Percentiles rank a stretch among this genome's conserved stretches.
Conservation (phyloP, 2,888 invertebrate species). For the Meliscaeva auricollis region DNA sequence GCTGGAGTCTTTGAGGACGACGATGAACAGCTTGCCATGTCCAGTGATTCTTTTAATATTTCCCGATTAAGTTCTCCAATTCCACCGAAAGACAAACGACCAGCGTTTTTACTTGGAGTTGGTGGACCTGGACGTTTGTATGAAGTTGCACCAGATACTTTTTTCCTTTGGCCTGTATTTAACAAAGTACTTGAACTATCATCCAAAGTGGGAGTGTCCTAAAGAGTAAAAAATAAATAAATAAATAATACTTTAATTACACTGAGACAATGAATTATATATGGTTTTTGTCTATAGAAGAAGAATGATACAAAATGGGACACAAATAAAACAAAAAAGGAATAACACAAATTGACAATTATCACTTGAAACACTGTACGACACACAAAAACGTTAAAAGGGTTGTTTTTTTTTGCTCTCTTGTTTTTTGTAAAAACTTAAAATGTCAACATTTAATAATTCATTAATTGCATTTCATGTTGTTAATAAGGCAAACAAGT, state of each 20-base stretch:
- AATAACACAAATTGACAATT: conserved; percentile 60
- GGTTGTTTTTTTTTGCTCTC: background rate
- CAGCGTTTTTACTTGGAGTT: conserved; percentile 93
- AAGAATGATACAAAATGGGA: conserved; percentile 26
- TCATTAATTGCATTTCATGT: background rate
- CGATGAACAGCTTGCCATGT: conserved; percentile 78
- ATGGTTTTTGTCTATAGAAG: conserved; percentile 79
- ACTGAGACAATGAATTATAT: conserved; percentile 64
- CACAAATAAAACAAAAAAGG: conserved; percentile 52
- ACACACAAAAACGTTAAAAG: conserved; percentile 54
- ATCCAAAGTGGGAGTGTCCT: conserved; percentile 81
- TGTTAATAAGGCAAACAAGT: conserved; percentile 30
- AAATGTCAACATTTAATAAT: conserved; percentile 21
- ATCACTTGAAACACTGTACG: conserved; percentile 36
- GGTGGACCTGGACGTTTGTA: conserved; percentile 95
- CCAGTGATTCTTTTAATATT: conserved; percentile 86
- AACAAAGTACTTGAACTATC: conserved; percentile 84
- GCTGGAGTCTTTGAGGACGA: conserved; percentile 87
- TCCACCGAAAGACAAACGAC: conserved; percentile 87
- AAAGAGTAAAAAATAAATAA: conserved; percentile 32
- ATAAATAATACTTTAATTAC: conserved; percentile 13
- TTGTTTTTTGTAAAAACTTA: background rate
- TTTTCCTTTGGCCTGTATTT: conserved; percentile 83
- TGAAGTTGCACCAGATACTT: conserved; percentile 87
- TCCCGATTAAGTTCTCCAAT: conserved; percentile 84